Conservation (phyloP, 2,888 invertebrate genomes). For the Tipula vernalis region DNA sequence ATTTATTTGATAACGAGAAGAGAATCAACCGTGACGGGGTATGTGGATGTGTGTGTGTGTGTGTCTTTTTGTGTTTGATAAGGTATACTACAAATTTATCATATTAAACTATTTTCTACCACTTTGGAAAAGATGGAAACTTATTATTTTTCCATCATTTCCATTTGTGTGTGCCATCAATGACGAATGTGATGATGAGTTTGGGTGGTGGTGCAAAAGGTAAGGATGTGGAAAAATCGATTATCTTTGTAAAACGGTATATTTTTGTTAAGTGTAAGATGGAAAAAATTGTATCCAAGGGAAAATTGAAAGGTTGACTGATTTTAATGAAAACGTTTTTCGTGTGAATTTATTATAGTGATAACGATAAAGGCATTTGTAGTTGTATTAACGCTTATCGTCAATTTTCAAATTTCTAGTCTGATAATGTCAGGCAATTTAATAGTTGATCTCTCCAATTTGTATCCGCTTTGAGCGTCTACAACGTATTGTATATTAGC, state of each 20-base stretch:
- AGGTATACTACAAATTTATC: not conserved
- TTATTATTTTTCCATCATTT: not conserved
- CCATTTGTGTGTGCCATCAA: not conserved
- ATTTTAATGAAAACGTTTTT: not conserved
- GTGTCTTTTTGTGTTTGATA: not conserved
- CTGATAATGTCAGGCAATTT: no score
- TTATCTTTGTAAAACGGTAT: not conserved
- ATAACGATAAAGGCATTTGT: no score
- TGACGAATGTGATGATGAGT: not conserved
- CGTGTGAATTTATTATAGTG: not conserved
- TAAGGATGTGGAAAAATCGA: not conserved
- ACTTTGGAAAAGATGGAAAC: not conserved
- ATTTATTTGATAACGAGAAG: not conserved
- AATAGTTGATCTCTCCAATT: no score
- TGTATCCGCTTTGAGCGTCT: no score
- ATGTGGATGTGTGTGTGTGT: not conserved
- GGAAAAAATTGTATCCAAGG: not conserved
- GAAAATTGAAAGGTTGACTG: not conserved
- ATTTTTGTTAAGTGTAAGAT: not conserved
- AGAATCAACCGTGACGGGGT: not conserved
- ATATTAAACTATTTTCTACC: not conserved
- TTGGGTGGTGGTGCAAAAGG: not conserved
- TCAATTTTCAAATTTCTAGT: no score
- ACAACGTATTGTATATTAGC: no score
- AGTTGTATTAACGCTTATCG: no score